Percentiles rank a stretch among this genome's conserved stretches.
phyloP scores from a whole-genome alignment of 37 sponge, comb jelly and placozoan species.

The Aphrocallistes beatrix region DNA sequence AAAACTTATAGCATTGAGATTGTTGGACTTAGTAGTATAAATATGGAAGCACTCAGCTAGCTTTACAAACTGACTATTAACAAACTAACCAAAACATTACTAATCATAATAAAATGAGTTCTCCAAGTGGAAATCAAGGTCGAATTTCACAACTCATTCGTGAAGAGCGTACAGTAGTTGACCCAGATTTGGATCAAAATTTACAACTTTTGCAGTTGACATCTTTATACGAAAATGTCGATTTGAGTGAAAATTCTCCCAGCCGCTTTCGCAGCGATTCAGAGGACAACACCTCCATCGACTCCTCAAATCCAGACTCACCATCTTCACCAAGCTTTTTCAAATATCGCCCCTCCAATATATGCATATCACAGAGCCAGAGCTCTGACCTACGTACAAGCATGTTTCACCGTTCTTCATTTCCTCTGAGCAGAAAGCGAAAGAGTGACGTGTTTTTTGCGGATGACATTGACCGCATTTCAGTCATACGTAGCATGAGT shows the following conservation, averaged over 20 bases:
- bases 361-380: background rate
- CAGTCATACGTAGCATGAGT: background rate
- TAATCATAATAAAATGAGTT: background rate
- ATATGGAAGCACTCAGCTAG: background rate
- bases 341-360: background rate
- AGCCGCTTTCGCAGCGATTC: background rate
- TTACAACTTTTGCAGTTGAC: background rate
- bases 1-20: too few species aligned
- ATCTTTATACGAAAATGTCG: background rate
- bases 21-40: too few species aligned
- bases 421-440: background rate
- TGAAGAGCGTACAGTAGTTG: background rate
- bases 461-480: background rate
- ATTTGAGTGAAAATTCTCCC: background rate
- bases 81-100: background rate
- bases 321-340: background rate
- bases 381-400: background rate
- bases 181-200: background rate
- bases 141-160: slow-evolving; percentile 13
- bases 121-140: slow-evolving; percentile 11
- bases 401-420: background rate
- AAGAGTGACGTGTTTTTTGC: background rate
- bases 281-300: background rate
- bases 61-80: background rate
- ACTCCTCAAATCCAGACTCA: background rate